Conservation (phyloP, 2,888 invertebrate genomes). For the Coronaproctus castanopsis region DNA sequence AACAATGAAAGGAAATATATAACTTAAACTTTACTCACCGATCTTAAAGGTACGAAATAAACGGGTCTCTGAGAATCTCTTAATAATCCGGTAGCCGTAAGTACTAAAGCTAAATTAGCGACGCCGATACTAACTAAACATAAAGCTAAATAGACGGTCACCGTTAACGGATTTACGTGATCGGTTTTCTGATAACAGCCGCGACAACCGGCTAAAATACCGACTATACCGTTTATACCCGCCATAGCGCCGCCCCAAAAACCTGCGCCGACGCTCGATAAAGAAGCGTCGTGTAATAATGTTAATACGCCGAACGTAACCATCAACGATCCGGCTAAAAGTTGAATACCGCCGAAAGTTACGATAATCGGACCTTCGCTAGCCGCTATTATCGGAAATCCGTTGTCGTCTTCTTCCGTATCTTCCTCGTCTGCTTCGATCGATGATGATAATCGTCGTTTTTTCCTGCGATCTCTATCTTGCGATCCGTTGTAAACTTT, state of each 20-base stretch:
- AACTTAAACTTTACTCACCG: no score
- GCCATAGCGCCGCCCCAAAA: slow-evolving; percentile 24
- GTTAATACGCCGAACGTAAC: slow-evolving; percentile 23
- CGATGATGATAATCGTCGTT: neutral
- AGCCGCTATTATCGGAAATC: slow-evolving; percentile 8
- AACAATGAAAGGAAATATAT: no score
- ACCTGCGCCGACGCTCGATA: slow-evolving; percentile 22
- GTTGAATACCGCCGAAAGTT: slow-evolving; percentile 19
- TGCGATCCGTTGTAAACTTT: no score
- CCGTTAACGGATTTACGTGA: slow-evolving; percentile 17
- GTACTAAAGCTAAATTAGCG: slow-evolving; percentile 24
- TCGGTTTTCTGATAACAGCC: slow-evolving; percentile 19
- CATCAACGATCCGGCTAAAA: slow-evolving; percentile 22
- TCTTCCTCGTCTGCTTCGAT: neutral
- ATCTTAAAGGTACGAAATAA: slow-evolving; percentile 16
- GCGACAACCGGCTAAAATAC: slow-evolving; percentile 21
- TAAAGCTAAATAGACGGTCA: slow-evolving; percentile 24
- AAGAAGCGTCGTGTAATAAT: slow-evolving; percentile 22
- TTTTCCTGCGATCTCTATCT: no score
- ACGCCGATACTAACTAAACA: slow-evolving; percentile 24
- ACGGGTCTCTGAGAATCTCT: slow-evolving; percentile 22
- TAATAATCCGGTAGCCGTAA: slow-evolving; percentile 25
- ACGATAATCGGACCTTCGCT: slow-evolving; percentile 13
- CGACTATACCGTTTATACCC: slow-evolving; percentile 20
- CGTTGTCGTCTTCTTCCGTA: slow-evolving; percentile 5